A percentile compares a stretch with the other conserved stretches of the same genome.
phyloP scores from a whole-genome alignment of 2,797 vertebrate species.

The Danio choprae region DNA sequence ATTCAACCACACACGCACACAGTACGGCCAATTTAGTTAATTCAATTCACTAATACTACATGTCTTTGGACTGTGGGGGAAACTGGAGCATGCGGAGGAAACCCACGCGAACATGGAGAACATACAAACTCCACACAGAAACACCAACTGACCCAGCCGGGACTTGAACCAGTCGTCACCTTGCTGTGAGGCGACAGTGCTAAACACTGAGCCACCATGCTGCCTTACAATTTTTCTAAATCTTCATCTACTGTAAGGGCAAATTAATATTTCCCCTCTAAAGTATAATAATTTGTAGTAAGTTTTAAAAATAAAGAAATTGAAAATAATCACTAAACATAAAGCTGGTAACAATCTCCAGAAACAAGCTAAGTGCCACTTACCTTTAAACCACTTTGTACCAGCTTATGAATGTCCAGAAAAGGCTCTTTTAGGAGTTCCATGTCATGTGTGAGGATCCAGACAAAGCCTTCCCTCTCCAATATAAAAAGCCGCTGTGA shows the following conservation, averaged over 20 bases:
- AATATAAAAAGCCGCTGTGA: constrained; percentile 96
- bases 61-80: too few relatives aligned
- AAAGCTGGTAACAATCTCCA: background rate
- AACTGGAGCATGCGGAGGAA: too few relatives aligned
- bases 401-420: constrained; percentile 97
- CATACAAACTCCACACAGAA: too few relatives aligned
- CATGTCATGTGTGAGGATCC: constrained; percentile 89
- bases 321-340: background rate
- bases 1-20: too few relatives aligned
- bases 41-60: too few relatives aligned
- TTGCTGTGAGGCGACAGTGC: too few relatives aligned
- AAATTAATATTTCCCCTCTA: background rate
- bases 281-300: background rate
- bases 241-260: background rate
- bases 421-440: constrained; percentile 95
- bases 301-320: background rate
- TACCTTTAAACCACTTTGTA: constrained; percentile 98
- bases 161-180: too few relatives aligned
- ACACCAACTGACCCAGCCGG: too few relatives aligned
- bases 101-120: too few relatives aligned
- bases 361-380: constrained; percentile 47
- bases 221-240: too few relatives aligned
- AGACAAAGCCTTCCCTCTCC: constrained; percentile 95
- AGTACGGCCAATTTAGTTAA: too few relatives aligned
- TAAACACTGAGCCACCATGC: too few relatives aligned